Evolutionary conservation across 2,113 vertebrate species (phyloP), one percentile per base, ranked within the genome.

Genomic region (Mixornis gularis): DNA sequence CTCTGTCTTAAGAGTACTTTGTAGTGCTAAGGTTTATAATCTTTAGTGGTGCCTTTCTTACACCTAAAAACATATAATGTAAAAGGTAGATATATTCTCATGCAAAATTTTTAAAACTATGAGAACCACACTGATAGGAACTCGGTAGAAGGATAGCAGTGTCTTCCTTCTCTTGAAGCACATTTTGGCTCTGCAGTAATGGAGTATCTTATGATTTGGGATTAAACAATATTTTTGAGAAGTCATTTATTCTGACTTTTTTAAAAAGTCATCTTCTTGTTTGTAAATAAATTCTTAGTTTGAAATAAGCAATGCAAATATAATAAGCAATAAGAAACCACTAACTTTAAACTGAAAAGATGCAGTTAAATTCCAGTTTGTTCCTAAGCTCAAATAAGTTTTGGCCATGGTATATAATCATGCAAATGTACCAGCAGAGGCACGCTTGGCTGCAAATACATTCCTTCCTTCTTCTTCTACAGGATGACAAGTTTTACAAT

Each of bases 21-120:
- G 27, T 25, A 55, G 27, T 73, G n/a, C 41, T 56, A 5, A 80
- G 44, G 9, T 48, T 43, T 69, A 15, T 64, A 1, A 29, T 64
- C 22, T 44, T 29, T 24, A 79, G 24, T 46, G 34, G 17, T 77
- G 25, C 32, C 32, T 76, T 72, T 72, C 12, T 60, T 72, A 11
- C 19, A 24, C 17, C 22, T 56, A 22, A 68, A 27, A 3, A 3
- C 1, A 1, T 21, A 5, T 43, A 0, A 1, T 25, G 4, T 34
- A 27, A 62, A 60, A 72, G 32, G 13, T 9, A 38, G 85, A 34
- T 41, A 34, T 6, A 32, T 85, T 77, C 18, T 70, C 7, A 29
- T 38, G 29, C 7, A 19, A 56, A 74, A 13, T 38, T 84, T 91
- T 74, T 48, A 34, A 68, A 78, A 55, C 3, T 4, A 27, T 21